Percentiles rank a stretch among this genome's conserved stretches.
Evolutionary conservation across 2,888 invertebrate genomes (phyloP).

Genomic region (Eueremaeus valkanovi): DNA sequence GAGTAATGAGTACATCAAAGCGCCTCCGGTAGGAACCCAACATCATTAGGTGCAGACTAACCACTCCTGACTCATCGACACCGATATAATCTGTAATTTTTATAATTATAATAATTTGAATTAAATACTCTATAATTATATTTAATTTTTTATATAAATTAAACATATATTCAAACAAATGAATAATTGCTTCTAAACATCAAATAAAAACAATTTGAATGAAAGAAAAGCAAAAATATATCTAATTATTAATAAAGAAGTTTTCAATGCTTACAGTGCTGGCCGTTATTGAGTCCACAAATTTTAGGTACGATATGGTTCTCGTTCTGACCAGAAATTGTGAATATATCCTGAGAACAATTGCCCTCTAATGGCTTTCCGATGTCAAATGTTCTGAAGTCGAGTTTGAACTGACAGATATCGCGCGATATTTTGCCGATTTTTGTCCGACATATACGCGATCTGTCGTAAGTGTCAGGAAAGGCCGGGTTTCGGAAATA

Average conservation of each 20-base stretch:
- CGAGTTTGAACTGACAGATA: slow-evolving; percentile 48
- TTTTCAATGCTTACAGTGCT: slow-evolving; percentile 46
- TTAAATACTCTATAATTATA: no score
- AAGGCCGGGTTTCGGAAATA: slow-evolving; percentile 48
- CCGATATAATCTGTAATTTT: slow-evolving; percentile 46
- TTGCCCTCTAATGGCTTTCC: slow-evolving; percentile 48
- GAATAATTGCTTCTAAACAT: background rate
- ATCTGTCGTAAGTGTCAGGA: slow-evolving; percentile 45
- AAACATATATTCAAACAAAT: background rate
- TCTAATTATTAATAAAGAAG: no score
- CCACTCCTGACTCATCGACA: slow-evolving; percentile 47
- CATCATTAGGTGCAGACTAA: slow-evolving; percentile 46
- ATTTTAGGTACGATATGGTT: slow-evolving; percentile 48
- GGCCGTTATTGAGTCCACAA: slow-evolving; percentile 48
- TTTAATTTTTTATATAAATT: background rate
- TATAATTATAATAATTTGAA: no score
- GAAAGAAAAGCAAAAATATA: no score
- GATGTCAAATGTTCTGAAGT: slow-evolving; percentile 47
- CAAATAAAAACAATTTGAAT: no score
- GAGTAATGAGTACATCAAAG: slow-evolving; percentile 48
- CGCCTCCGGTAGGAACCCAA: slow-evolving; percentile 45
- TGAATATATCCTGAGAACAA: slow-evolving; percentile 48
- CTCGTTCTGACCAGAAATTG: slow-evolving; percentile 48
- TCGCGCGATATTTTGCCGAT: slow-evolving; percentile 43
- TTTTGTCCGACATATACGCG: slow-evolving; percentile 45